Evolutionary conservation across 2,797 vertebrate genomes (phyloP).

Genomic region (Dipus sagitta): DNA sequence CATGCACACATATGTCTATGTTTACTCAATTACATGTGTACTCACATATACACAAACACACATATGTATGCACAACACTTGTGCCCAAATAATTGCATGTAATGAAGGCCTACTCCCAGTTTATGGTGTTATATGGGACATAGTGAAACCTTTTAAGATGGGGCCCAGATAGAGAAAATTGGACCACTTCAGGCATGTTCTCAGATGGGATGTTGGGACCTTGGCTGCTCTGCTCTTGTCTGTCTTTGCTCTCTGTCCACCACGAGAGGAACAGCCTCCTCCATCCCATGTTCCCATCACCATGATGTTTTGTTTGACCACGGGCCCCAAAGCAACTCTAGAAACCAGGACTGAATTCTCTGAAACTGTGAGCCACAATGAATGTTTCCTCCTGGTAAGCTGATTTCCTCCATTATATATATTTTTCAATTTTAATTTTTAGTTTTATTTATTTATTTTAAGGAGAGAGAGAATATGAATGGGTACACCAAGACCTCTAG

Average conservation of each 20-base stretch:
- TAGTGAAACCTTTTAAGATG: neutral
- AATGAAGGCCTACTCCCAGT: neutral
- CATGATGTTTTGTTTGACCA: neutral
- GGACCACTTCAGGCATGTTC: too few relatives aligned
- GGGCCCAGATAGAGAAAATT: neutral
- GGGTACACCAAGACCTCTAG: too few relatives aligned
- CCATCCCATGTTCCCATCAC: neutral
- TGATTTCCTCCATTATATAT: neutral
- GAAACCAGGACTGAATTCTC: neutral
- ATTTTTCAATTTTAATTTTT: too few relatives aligned
- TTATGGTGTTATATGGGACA: neutral
- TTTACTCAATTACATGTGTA: too few relatives aligned
- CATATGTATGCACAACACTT: too few relatives aligned
- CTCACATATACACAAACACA: too few relatives aligned
- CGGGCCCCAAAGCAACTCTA: neutral
- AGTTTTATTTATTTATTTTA: too few relatives aligned
- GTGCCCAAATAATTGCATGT: too few relatives aligned
- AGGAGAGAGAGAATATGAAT: too few relatives aligned
- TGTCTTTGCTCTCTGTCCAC: neutral
- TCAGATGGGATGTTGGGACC: too few relatives aligned
- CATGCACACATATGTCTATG: too few relatives aligned
- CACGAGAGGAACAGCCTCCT: neutral
- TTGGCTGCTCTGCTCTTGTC: too few relatives aligned
- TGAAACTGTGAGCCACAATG: neutral
- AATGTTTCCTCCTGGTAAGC: neutral